phyloP scores from a whole-genome alignment of 2,888 invertebrate genomes.

The Cephus spinipes region DNA sequence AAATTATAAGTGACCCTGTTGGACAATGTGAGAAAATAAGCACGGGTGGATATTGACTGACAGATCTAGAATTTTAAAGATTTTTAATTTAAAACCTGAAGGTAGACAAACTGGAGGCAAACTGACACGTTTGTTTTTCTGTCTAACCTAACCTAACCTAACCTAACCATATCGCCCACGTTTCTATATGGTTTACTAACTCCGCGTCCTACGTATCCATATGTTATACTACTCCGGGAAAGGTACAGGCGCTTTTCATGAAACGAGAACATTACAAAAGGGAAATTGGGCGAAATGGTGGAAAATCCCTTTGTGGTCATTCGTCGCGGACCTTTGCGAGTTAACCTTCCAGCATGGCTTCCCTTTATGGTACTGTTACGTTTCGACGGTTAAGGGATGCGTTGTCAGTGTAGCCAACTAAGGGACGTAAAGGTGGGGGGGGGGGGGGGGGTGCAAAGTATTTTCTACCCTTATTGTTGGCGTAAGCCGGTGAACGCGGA shows the following conservation, averaged over 20 bases:
- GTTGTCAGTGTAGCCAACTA: background rate
- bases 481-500: background rate
- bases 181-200: too few species aligned
- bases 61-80: too few species aligned
- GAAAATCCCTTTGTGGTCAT: constrained; percentile 41
- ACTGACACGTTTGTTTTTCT: too few species aligned
- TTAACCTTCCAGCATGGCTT: constrained; percentile 24
- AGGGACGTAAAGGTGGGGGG: background rate
- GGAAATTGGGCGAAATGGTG: constrained; percentile 35
- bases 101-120: too few species aligned
- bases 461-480: background rate
- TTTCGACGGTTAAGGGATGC: constrained; percentile 30
- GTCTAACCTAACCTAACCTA: too few species aligned
- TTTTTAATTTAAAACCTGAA: too few species aligned
- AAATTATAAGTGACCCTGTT: too few species aligned
- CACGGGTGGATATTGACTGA: too few species aligned
- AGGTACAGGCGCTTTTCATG: background rate
- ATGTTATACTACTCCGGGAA: too few species aligned
- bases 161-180: too few species aligned
- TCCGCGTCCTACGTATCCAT: background rate
- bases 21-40: too few species aligned
- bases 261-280: constrained; percentile 21
- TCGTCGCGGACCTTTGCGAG: constrained; percentile 26
- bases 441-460: background rate
- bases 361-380: constrained; percentile 39